A percentile compares a stretch with the other conserved stretches of the same genome.
Evolutionary conservation across 2,888 invertebrate species (phyloP).

Genomic region (Catocala nupta): DNA sequence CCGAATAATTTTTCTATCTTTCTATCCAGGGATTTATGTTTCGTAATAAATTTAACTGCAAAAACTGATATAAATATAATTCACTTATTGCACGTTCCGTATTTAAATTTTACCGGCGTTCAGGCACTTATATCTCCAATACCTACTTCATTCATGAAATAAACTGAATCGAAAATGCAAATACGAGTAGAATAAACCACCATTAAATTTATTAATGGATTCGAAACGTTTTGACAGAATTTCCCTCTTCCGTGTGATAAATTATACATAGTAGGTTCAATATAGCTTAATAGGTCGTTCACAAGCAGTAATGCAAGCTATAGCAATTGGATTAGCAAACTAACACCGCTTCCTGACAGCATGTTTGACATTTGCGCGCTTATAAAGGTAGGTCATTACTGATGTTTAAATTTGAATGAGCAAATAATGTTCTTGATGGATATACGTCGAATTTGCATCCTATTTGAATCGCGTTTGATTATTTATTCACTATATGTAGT

Average conservation of each 20-base stretch:
- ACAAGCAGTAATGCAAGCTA: slow-evolving; percentile 30
- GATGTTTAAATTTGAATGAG: slow-evolving; percentile 24
- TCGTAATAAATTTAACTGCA: background rate
- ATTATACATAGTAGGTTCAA: slow-evolving; percentile 15
- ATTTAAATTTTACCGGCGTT: slow-evolving; percentile 8
- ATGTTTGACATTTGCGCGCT: slow-evolving; percentile 31
- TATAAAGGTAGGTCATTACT: slow-evolving; percentile 33
- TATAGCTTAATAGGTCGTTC: slow-evolving; percentile 16
- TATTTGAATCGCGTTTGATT: background rate
- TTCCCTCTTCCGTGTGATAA: slow-evolving; percentile 11
- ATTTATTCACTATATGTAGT: no score
- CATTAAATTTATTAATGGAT: background rate
- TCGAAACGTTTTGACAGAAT: background rate
- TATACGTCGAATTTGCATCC: background rate
- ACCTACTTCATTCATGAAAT: slow-evolving; percentile 3
- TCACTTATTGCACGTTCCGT: background rate
- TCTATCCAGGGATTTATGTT: no score
- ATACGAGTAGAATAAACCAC: background rate
- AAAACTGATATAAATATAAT: background rate
- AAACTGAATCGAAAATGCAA: slow-evolving; percentile 7
- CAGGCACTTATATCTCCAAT: background rate
- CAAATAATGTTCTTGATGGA: slow-evolving; percentile 22
- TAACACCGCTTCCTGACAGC: slow-evolving; percentile 24
- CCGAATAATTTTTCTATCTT: no score
- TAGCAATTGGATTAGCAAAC: slow-evolving; percentile 42